A percentile compares a stretch with the other conserved stretches of the same genome.
phyloP scores from a whole-genome alignment of 2,113 vertebrate species.

The Suncus etruscus region DNA sequence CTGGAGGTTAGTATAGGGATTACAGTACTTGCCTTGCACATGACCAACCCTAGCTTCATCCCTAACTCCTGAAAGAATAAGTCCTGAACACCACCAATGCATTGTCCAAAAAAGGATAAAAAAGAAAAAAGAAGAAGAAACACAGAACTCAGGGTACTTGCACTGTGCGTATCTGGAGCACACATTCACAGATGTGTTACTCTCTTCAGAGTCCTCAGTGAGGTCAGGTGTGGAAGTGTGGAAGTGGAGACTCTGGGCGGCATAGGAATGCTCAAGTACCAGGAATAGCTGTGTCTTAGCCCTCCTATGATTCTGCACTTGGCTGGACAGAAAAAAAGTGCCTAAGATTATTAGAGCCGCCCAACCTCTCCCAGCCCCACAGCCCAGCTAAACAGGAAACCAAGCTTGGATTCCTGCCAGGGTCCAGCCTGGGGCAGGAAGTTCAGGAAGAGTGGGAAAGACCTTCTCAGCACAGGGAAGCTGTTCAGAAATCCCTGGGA shows the following conservation, averaged over 20 bases:
- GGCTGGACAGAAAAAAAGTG: slow-evolving; percentile 37
- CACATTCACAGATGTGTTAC: not conserved
- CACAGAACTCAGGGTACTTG: no score
- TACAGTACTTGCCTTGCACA: no score
- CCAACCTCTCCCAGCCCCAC: slow-evolving; percentile 13
- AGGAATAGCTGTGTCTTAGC: slow-evolving; percentile 24
- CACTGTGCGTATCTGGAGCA: not conserved
- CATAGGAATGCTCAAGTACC: slow-evolving; percentile 9
- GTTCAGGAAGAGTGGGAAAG: slow-evolving; percentile 67
- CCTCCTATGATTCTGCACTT: not conserved
- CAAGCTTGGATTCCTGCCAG: slow-evolving; percentile 70
- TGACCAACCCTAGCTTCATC: no score
- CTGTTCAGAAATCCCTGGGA: slow-evolving; percentile 63
- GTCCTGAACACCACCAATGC: no score
- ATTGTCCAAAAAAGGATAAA: no score
- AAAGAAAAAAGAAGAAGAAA: no score
- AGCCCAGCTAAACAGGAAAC: slow-evolving; percentile 74
- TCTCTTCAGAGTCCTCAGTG: not conserved
- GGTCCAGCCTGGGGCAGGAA: slow-evolving; percentile 63
- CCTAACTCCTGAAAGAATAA: no score
- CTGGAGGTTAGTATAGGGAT: no score
- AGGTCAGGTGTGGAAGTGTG: not conserved
- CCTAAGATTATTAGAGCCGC: not conserved
- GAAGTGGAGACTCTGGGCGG: not conserved
- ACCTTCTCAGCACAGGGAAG: slow-evolving; percentile 39